Evolutionary conservation across 2,888 invertebrate genomes (phyloP).

Genomic region (Drosophila mercatorum): DNA sequence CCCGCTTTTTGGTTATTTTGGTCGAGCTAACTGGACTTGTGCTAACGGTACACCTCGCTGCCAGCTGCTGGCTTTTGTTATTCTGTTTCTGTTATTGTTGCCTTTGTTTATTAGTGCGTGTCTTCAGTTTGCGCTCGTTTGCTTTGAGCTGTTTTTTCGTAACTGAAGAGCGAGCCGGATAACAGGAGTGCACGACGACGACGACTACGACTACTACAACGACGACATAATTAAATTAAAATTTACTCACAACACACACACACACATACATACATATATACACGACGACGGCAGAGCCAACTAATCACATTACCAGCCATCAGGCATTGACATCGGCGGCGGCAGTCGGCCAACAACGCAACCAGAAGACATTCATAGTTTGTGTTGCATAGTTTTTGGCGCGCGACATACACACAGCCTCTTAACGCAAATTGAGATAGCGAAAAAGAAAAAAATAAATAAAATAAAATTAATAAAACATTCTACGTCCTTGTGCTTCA

Average conservation of each 20-base stretch:
- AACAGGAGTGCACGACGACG: constrained; percentile 26
- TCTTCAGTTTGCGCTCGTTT: constrained; percentile 57
- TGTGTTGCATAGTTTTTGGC: constrained; percentile 76
- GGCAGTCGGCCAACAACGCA: constrained; percentile 50
- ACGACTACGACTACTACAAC: constrained; percentile 15
- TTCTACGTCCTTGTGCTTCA: background rate
- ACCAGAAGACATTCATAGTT: constrained; percentile 55
- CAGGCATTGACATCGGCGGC: constrained; percentile 58
- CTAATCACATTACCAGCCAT: constrained; percentile 76
- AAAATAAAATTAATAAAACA: background rate
- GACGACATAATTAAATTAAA: constrained; percentile 75
- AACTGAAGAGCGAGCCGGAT: constrained; percentile 28
- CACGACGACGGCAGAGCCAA: constrained; percentile 39
- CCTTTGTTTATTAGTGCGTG: constrained; percentile 76
- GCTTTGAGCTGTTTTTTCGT: constrained; percentile 70
- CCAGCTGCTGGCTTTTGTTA: constrained; percentile 18
- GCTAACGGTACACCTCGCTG: background rate
- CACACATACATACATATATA: constrained; percentile 9
- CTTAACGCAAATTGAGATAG: constrained; percentile 44
- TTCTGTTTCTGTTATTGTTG: constrained; percentile 62
- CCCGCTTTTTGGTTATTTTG: constrained; percentile 17
- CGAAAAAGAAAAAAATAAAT: background rate
- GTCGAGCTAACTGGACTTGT: constrained; percentile 18
- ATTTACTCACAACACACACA: constrained; percentile 58
- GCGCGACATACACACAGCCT: constrained; percentile 50